These are phyloP conservation scores for Lepidochitona cinerea DNA, from an alignment of 2,888 invertebrate genomes.

Conservation along the genomic window DNA sequence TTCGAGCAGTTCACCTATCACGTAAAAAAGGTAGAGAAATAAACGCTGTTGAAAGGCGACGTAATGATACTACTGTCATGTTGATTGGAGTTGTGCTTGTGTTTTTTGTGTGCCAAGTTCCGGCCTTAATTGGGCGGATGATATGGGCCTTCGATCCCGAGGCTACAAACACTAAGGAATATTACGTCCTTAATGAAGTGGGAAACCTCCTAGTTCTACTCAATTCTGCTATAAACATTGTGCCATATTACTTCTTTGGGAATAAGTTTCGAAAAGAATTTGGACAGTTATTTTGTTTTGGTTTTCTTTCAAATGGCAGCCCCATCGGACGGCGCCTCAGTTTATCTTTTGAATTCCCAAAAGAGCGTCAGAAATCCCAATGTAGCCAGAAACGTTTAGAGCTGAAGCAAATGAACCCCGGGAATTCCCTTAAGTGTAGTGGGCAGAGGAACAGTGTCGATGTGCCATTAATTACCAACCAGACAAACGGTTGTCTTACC, in stretches of 20 bases:
- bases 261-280: constrained; percentile 66
- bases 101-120: constrained; percentile 70
- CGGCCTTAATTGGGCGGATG: constrained; percentile 68
- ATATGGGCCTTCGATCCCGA: constrained; percentile 63
- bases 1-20: constrained; percentile 65
- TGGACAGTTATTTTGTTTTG: constrained; percentile 63
- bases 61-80: constrained; percentile 70
- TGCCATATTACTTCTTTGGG: constrained; percentile 71
- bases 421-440: background rate
- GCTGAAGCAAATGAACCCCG: background rate
- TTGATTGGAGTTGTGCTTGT: constrained; percentile 69
- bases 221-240: constrained; percentile 70
- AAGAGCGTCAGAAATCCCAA: background rate
- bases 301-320: constrained; percentile 51
- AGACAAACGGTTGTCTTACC: background rate
- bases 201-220: constrained; percentile 67
- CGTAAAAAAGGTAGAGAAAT: constrained; percentile 59
- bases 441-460: background rate
- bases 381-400: background rate
- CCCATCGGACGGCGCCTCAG: constrained; percentile 48
- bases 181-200: constrained; percentile 65
- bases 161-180: constrained; percentile 25
- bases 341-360: constrained; percentile 44
- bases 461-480: background rate
- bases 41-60: constrained; percentile 62